A percentile compares a stretch with the other conserved stretches of the same genome.
These are phyloP conservation scores for Darevskia nairensis DNA, from an alignment of 2,797 vertebrate species.

Conservation along the genomic window DNA sequence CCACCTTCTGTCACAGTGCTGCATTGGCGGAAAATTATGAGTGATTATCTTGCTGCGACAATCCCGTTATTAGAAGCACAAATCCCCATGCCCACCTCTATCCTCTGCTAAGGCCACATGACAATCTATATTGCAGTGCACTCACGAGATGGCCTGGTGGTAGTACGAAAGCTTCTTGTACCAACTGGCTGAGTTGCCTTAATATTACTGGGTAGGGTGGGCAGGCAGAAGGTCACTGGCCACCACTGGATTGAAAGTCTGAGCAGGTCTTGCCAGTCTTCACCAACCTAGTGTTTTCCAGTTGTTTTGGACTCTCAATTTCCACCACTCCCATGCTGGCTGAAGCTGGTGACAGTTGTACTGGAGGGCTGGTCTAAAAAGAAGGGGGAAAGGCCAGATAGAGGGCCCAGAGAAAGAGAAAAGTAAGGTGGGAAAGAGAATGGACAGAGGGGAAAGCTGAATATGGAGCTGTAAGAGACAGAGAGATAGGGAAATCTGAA, in stretches of 20 bases:
- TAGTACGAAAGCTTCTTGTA: background rate
- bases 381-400: background rate
- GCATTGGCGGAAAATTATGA: background rate
- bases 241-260: background rate
- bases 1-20: background rate
- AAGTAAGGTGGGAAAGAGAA: background rate
- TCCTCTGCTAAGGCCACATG: background rate
- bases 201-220: background rate
- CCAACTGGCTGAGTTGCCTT: background rate
- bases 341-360: too few relatives aligned
- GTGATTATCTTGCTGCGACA: background rate
- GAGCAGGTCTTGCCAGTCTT: background rate
- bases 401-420: background rate
- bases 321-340: background rate
- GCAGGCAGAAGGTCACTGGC: background rate
- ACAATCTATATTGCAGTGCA: background rate
- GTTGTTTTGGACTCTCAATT: background rate
- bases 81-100: background rate
- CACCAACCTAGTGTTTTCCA: background rate
- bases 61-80: background rate
- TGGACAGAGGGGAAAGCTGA: background rate
- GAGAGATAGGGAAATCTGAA: background rate
- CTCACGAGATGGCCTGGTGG: background rate
- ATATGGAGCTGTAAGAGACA: background rate
- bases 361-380: background rate